Conservation (phyloP, 2,113 vertebrate genomes). For the Zapornia atra region DNA sequence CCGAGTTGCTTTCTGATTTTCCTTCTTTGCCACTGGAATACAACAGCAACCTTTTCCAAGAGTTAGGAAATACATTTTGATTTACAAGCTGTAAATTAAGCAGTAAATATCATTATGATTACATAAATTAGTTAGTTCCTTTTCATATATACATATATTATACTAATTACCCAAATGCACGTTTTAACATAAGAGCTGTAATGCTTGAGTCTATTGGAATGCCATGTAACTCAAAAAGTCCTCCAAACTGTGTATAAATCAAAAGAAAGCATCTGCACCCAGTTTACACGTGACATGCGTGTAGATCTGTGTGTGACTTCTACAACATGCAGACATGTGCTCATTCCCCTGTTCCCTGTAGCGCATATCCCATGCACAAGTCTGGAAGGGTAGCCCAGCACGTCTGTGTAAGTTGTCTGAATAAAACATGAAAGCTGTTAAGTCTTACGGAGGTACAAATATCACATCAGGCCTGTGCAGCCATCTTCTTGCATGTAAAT, state of each 20-base stretch:
- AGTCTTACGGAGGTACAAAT: slow-evolving; percentile 62
- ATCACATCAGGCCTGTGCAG: slow-evolving; percentile 33
- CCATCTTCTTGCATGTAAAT: slow-evolving; percentile 47
- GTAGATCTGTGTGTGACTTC: neutral
- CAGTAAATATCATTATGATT: slow-evolving; percentile 22
- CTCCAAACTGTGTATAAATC: neutral
- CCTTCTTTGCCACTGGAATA: neutral
- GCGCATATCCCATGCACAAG: slow-evolving; percentile 25
- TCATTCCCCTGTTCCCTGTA: neutral
- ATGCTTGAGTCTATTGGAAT: neutral
- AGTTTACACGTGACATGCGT: slow-evolving; percentile 1
- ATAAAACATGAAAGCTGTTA: slow-evolving; percentile 48
- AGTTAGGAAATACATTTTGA: slow-evolving; percentile 11
- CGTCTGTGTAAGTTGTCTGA: slow-evolving; percentile 15
- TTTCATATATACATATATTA: slow-evolving; percentile 33
- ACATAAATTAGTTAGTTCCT: slow-evolving; percentile 2
- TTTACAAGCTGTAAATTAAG: slow-evolving; percentile 43
- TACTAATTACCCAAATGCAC: neutral
- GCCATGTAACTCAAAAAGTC: neutral
- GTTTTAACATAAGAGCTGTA: neutral
- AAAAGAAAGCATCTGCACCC: neutral
- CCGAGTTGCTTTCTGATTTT: neutral
- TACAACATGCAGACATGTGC: neutral
- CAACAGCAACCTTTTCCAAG: neutral
- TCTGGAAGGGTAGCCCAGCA: slow-evolving; percentile 55